Percentiles rank a stretch among this genome's conserved stretches.
These are phyloP conservation scores for Peromyscus nudipes DNA, from an alignment of 2,797 vertebrate genomes.

Conservation along the genomic window DNA sequence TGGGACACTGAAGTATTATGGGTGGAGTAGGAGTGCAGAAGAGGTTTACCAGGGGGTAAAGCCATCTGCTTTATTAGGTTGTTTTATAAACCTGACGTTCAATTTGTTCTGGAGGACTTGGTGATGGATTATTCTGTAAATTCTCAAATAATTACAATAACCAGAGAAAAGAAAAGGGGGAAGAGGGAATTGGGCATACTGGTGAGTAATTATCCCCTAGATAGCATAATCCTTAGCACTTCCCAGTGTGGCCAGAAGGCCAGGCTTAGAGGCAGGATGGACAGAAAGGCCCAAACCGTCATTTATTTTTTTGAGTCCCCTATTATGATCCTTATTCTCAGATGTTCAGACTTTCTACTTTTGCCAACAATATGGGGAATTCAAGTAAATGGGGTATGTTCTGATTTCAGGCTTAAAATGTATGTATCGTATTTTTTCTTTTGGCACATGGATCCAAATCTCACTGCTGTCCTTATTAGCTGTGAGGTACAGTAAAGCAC, in stretches of 20 bases:
- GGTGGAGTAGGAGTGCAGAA: slow-evolving; percentile 80
- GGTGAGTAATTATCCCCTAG: neutral
- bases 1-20: slow-evolving; percentile 90
- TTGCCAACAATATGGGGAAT: neutral
- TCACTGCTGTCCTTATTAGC: neutral
- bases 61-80: slow-evolving; percentile 90
- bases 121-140: slow-evolving; percentile 90
- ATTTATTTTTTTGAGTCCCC: neutral
- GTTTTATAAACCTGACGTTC: slow-evolving; percentile 91
- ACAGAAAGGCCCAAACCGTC: neutral
- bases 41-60: slow-evolving; percentile 90
- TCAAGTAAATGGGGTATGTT: neutral
- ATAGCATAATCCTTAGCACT: neutral
- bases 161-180: slow-evolving; percentile 69
- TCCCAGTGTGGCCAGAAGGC: neutral
- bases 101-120: slow-evolving; percentile 92
- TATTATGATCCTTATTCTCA: neutral
- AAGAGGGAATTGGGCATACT: neutral
- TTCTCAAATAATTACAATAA: slow-evolving; percentile 92
- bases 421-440: neutral
- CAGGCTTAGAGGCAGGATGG: neutral
- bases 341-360: neutral
- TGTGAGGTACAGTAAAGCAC: neutral
- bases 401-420: neutral
- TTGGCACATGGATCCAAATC: neutral